Base-by-base conservation (phyloP, 2,113 vertebrate species). In the Marcusenius ussheri region DNA sequence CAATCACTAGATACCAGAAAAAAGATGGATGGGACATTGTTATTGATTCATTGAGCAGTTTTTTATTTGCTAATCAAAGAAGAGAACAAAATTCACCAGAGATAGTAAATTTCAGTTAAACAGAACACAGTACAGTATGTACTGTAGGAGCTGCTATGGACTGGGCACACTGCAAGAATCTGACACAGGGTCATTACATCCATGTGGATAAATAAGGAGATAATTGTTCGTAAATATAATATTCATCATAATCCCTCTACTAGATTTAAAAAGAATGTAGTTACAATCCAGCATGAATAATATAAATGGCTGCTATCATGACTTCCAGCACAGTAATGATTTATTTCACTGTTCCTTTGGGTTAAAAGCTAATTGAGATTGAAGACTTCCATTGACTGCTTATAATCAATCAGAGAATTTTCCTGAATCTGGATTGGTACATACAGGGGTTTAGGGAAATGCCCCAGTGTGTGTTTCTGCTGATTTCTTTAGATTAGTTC, bases 311-410 rank as follows among this genome's bases (percentile, higher is more conserved):
- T 80, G 35, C 35, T 80, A 80, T 39, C 74, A 80, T 80, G 74
- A 80, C 74, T 80, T 80, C 74, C 31, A 42, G 74, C 35, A 80
- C 31, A 19, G 74, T 19, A 80, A 42, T 80, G 74, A 80, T 80
- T 80, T 80, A 80, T 42, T 80, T 80, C 74, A 39, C 74, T 80
- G 74, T 80, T 42, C 74, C 74, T 80, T 80, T 42, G 74, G 74
- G 74, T 80, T 80, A 80, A 80, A 80, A 80, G 74, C 74, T 42
- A 80, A 80, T 80, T 80, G 74, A 80, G 74, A 80, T 80, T 80
- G 74, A 80, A 80, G 74, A 80, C 74, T 42, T 39, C 5, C 31
- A 80, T 80, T 80, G 35, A 80, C 74, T 80, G 35, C 31, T 35
- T 80, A 80, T 80, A 80, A 80, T 80, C 74, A 80, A 80, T 80